Evolutionary conservation across 2,797 vertebrate genomes (phyloP).

Genomic region (Arrhamphus sclerolepis): DNA sequence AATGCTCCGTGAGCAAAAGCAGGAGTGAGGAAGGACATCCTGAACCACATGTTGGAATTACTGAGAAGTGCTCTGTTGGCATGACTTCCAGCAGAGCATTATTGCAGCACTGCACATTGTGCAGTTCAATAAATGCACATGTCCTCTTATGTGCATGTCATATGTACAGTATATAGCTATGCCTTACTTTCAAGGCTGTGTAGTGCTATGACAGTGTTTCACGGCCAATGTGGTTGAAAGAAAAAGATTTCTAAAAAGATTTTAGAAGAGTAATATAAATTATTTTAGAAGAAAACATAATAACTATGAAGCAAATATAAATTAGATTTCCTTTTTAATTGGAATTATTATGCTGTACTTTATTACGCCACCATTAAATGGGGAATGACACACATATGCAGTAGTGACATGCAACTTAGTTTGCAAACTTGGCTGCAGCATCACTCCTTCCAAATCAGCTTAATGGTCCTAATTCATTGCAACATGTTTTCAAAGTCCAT

Average conservation of each 20-base stretch:
- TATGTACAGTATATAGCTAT: neutral
- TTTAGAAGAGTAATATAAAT: too few relatives aligned
- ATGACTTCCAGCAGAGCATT: too few relatives aligned
- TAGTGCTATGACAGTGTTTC: neutral
- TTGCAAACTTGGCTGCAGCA: too few relatives aligned
- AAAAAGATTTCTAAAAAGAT: too few relatives aligned
- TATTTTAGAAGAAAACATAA: too few relatives aligned
- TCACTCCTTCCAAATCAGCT: too few relatives aligned
- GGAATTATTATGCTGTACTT: too few relatives aligned
- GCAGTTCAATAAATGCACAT: constrained; percentile 1
- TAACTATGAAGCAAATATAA: neutral
- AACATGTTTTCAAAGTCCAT: too few relatives aligned
- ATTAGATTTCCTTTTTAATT: neutral
- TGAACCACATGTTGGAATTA: constrained; percentile 26
- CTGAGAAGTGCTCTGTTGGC: too few relatives aligned
- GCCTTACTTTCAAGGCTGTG: neutral
- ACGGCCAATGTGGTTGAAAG: too few relatives aligned
- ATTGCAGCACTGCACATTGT: neutral
- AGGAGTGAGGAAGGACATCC: constrained; percentile 37
- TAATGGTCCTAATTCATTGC: too few relatives aligned
- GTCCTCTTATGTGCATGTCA: neutral
- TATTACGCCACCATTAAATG: neutral
- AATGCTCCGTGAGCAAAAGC: constrained; percentile 32
- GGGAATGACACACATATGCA: neutral
- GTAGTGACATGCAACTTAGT: too few relatives aligned